These are phyloP conservation scores for Syngnathus typhle DNA, from an alignment of 2,113 vertebrate species.

Conservation along the genomic window DNA sequence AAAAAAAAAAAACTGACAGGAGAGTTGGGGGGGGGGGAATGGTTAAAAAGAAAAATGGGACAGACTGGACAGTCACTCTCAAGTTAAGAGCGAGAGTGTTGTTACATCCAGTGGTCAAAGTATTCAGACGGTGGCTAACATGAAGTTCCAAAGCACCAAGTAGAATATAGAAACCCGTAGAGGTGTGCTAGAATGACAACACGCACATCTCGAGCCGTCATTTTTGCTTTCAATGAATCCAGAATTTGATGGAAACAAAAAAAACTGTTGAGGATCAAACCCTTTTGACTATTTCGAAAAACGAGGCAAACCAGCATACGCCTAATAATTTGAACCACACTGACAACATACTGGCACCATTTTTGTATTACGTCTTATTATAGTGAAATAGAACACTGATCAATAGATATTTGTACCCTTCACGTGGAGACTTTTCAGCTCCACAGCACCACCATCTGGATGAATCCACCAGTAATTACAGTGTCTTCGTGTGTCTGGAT, in stretches of 20 bases:
- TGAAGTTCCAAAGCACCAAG: conserved; percentile 14
- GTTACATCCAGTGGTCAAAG: conserved; percentile 63
- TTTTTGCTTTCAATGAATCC: no score
- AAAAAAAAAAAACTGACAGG: conserved; percentile 31
- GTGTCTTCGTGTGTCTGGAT: neutral
- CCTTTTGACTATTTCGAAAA: no score
- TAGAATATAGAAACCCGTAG: conserved; percentile 19
- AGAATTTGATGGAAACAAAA: no score
- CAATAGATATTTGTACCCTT: conserved; percentile 25
- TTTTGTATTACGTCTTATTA: neutral
- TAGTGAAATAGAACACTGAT: conserved; percentile 44
- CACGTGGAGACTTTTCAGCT: conserved; percentile 45
- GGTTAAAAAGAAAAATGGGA: conserved; percentile 44
- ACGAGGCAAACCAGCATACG: no score
- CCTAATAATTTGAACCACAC: no score
- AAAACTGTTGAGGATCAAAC: neutral
- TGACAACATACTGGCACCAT: no score
- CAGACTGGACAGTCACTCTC: conserved; percentile 48
- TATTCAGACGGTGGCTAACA: conserved; percentile 35
- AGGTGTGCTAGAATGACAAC: neutral
- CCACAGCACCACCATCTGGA: conserved; percentile 76
- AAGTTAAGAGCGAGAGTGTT: conserved; percentile 61
- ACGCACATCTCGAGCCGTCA: neutral
- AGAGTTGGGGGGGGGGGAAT: conserved; percentile 64
- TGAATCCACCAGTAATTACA: conserved; percentile 32